phyloP scores from a whole-genome alignment of 2,888 invertebrate species.

The Notodonta dromedarius region DNA sequence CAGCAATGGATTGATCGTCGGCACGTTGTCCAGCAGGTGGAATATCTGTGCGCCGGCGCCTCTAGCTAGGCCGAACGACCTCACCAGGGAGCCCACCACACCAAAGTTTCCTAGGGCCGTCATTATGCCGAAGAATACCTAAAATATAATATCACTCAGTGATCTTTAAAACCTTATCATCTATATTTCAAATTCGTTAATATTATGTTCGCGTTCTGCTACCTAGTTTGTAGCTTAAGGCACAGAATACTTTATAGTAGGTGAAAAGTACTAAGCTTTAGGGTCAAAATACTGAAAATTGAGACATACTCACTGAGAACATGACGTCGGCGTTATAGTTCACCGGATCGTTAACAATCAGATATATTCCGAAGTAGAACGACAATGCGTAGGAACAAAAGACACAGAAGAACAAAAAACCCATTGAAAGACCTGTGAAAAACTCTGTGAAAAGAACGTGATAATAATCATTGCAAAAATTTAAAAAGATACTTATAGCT shows the following conservation, averaged over 20 bases:
- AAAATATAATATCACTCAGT: constrained; percentile 9
- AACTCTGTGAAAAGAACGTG: constrained; percentile 64
- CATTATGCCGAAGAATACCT: constrained; percentile 83
- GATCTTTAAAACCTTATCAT: background rate
- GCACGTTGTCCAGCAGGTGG: constrained; percentile 87
- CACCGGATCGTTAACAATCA: constrained; percentile 84
- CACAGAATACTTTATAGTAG: no score
- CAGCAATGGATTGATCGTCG: constrained; percentile 88
- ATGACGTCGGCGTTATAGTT: constrained; percentile 86
- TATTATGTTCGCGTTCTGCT: no score
- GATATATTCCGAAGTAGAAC: constrained; percentile 91
- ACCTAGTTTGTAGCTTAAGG: no score
- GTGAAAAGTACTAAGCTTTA: no score
- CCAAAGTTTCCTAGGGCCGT: constrained; percentile 48
- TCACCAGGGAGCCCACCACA: constrained; percentile 67
- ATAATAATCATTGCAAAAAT: background rate
- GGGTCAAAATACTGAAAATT: no score
- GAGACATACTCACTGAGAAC: constrained; percentile 84
- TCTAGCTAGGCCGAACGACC: constrained; percentile 89
- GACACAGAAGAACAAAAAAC: constrained; percentile 88
- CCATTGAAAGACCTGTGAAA: constrained; percentile 87
- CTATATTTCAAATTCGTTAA: no score
- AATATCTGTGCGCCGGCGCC: constrained; percentile 91
- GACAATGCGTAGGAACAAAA: constrained; percentile 90
- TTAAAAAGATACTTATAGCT: no score